Conservation (phyloP, 2,113 vertebrate species). For the Plotosus lineatus region DNA sequence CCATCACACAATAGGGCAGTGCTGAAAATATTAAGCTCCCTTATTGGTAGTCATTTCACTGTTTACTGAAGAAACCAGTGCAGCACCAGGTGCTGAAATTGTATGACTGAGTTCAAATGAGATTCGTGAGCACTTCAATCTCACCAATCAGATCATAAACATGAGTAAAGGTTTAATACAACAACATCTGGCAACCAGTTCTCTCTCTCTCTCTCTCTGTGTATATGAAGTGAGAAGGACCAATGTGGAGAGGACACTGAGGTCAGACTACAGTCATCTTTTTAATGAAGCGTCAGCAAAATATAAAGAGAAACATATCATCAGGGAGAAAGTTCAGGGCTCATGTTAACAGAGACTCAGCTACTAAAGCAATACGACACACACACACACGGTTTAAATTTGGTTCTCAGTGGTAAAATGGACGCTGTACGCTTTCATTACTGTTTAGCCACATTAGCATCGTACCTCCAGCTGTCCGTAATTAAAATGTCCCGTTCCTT, state of each 20-base stretch:
- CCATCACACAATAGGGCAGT: too few relatives aligned
- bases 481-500: neutral
- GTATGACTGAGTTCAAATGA: too few relatives aligned
- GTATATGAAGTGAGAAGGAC: neutral
- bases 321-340: constrained; percentile 46
- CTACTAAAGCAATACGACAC: constrained; percentile 68
- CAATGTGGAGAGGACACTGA: neutral
- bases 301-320: constrained; percentile 55
- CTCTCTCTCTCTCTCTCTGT: neutral
- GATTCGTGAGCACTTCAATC: too few relatives aligned
- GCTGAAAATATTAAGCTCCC: too few relatives aligned
- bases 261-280: constrained; percentile 38
- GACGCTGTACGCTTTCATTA: neutral
- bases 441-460: neutral
- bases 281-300: constrained; percentile 60
- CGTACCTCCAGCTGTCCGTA: neutral
- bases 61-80: too few relatives aligned
- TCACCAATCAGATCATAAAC: too few relatives aligned
- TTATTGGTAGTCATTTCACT: too few relatives aligned
- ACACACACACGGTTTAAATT: constrained; percentile 39
- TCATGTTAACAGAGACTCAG: constrained; percentile 36
- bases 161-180: neutral
- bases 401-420: neutral
- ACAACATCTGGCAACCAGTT: neutral
- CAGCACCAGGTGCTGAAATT: too few relatives aligned